Percentiles rank a stretch among this genome's conserved stretches.
phyloP scores from a whole-genome alignment of 2,797 vertebrate genomes.

The Harpagifer antarcticus region DNA sequence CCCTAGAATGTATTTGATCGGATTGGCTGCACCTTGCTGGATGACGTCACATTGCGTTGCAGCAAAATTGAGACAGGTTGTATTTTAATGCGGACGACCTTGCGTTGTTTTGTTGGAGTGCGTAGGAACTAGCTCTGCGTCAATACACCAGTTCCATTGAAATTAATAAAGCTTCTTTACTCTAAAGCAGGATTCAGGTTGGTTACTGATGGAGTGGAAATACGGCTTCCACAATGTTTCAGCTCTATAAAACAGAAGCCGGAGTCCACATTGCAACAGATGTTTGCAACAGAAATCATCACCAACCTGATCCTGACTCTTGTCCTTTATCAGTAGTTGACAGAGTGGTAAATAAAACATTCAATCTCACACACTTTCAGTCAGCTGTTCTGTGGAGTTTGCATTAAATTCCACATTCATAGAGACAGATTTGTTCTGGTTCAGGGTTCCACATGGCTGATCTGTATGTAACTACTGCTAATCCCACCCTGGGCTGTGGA shows the following conservation, averaged over 20 bases:
- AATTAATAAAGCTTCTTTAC: not conserved
- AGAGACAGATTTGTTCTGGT: conserved; percentile 20
- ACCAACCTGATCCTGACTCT: not conserved
- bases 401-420: conserved; percentile 44
- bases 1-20: not conserved
- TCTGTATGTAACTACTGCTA: conserved; percentile 60
- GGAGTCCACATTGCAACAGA: not conserved
- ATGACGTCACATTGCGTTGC: conserved; percentile 5
- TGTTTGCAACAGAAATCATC: not conserved
- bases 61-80: not conserved
- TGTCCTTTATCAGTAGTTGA: conserved; percentile 22
- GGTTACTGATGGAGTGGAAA: not conserved
- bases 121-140: rapidly evolving
- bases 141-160: not conserved
- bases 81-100: not conserved
- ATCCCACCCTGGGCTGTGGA: conserved; percentile 59
- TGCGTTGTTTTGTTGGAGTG: not conserved
- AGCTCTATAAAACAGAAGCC: not conserved
- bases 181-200: not conserved
- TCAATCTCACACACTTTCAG: conserved; percentile 4
- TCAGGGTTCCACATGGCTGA: conserved; percentile 57
- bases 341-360: conserved; percentile 14
- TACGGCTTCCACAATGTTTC: not conserved
- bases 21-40: not conserved
- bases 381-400: conserved; percentile 22